phyloP scores from a whole-genome alignment of 1,140 invertebrate species.

The Gonatopus flavifemur region DNA sequence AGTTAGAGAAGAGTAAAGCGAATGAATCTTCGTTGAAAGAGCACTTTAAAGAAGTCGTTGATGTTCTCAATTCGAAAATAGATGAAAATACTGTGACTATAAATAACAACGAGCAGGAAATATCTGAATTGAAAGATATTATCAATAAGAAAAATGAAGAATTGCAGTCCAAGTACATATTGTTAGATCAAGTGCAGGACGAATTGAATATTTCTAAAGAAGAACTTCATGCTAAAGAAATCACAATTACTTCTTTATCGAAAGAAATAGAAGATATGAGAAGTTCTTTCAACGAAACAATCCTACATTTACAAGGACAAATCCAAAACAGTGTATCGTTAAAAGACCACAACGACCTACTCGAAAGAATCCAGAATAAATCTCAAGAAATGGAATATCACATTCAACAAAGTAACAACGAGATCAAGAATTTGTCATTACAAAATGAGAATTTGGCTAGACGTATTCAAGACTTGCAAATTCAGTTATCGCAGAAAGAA shows the following conservation, averaged over 20 bases:
- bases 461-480: conserved; percentile 31
- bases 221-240: conserved; percentile 24
- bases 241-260: conserved; percentile 19
- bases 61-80: conserved; percentile 29
- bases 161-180: conserved; percentile 53
- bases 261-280: conserved; percentile 32
- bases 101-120: conserved; percentile 31
- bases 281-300: conserved; percentile 32
- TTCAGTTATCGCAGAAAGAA: conserved; percentile 33
- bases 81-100: conserved; percentile 11
- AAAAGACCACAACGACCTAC: conserved; percentile 50
- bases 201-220: conserved; percentile 28
- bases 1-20: conserved; percentile 30
- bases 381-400: conserved; percentile 47
- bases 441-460: conserved; percentile 33
- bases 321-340: conserved; percentile 36
- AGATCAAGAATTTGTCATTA: conserved; percentile 34
- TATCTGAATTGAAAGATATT: conserved; percentile 21
- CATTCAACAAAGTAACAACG: conserved; percentile 38
- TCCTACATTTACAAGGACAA: conserved; percentile 17
- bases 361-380: conserved; percentile 45
- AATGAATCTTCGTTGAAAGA: conserved; percentile 36
- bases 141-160: conserved; percentile 58
- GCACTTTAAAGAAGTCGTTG: conserved; percentile 43
- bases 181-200: conserved; percentile 37